A percentile compares a stretch with the other conserved stretches of the same genome.
These are phyloP conservation scores for Castor canadensis DNA, from an alignment of 2,113 vertebrate species.

Conservation along the genomic window DNA sequence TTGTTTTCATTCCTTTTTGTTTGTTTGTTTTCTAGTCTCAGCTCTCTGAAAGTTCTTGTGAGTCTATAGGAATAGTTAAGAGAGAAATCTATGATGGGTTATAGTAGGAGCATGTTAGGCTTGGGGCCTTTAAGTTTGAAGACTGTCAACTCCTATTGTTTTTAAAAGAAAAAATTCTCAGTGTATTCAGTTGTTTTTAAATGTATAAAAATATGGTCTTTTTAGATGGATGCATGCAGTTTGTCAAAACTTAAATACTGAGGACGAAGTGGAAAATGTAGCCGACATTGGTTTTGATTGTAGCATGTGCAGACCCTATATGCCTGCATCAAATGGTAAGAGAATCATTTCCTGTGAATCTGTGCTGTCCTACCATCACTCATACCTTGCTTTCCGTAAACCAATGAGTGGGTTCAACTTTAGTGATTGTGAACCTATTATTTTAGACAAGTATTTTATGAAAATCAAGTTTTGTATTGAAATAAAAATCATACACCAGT, in stretches of 20 bases:
- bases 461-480: slow-evolving; percentile 28
- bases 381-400: background rate
- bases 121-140: background rate
- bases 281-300: slow-evolving; percentile 96
- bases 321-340: slow-evolving; percentile 89
- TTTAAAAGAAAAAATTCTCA: background rate
- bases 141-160: background rate
- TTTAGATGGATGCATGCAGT: slow-evolving; percentile 97
- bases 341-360: background rate
- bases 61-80: background rate
- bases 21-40: background rate
- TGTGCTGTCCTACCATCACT: fast-evolving
- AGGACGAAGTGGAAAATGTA: slow-evolving; percentile 94
- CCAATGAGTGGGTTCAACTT: background rate
- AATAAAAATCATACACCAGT: background rate
- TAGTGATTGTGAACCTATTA: background rate
- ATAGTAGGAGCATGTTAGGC: background rate
- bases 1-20: background rate
- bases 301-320: slow-evolving; percentile 91
- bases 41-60: background rate
- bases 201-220: slow-evolving; percentile 69
- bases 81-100: too few relatives aligned
- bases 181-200: background rate
- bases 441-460: background rate
- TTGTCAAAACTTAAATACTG: slow-evolving; percentile 93